Evolutionary conservation across 2,113 vertebrate species (phyloP).

Genomic region (Hymenochirus boettgeri): DNA sequence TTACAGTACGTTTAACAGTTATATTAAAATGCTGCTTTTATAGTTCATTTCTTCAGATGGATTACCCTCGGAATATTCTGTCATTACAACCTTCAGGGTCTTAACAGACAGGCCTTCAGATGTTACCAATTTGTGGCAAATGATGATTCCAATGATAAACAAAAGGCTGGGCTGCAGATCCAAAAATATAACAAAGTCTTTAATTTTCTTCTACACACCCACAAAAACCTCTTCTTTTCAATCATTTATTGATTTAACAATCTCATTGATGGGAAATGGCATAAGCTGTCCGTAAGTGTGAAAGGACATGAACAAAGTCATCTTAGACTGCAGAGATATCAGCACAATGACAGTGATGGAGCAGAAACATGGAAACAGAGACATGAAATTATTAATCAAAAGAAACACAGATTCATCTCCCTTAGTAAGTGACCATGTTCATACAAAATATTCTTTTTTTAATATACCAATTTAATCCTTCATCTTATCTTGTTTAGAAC

Average conservation of each 20-base stretch:
- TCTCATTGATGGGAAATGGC: constrained; percentile 63
- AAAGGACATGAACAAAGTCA: constrained; percentile 56
- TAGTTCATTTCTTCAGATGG: constrained; percentile 58
- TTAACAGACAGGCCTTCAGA: constrained; percentile 48
- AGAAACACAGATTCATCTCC: constrained; percentile 50
- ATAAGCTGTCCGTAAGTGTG: constrained; percentile 62
- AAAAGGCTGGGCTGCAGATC: constrained; percentile 55
- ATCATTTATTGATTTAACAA: constrained; percentile 54
- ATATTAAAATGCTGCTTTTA: constrained; percentile 10
- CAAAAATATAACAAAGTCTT: constrained; percentile 51
- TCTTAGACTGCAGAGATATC: constrained; percentile 62
- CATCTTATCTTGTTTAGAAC: no score
- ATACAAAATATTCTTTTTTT: no score
- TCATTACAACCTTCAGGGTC: constrained; percentile 63
- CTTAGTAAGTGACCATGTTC: no score
- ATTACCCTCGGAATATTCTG: constrained; percentile 61
- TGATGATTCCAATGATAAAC: constrained; percentile 57
- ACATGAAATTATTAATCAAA: constrained; percentile 57
- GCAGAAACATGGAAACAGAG: constrained; percentile 45
- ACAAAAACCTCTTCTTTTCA: constrained; percentile 48
- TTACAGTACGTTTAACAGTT: not conserved
- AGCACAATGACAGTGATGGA: constrained; percentile 46
- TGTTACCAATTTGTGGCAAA: constrained; percentile 66
- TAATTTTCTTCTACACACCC: constrained; percentile 59
- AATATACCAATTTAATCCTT: no score